Base-by-base conservation (phyloP, 2,888 invertebrate species). In the Xestia sexstrigata region DNA sequence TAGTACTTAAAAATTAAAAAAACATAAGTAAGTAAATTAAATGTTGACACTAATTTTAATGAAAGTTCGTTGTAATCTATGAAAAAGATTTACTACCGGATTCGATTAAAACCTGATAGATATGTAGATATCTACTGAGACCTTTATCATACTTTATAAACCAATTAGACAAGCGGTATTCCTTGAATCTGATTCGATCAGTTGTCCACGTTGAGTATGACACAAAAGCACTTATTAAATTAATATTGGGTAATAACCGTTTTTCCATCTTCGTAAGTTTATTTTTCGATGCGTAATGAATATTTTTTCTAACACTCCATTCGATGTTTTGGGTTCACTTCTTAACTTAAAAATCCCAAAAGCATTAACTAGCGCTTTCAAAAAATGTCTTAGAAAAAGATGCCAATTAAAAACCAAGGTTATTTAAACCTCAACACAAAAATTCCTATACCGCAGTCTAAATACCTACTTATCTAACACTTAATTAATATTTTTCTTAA, bases 261-360 rank as follows among this genome's bases (percentile, higher is more conserved):
- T 47, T 55, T 35, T 45, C 15, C 7, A 11, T 20, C 47, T 39
- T 4, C 17, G 17, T 2, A 58, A 35, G 13, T 58, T 47, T 47
- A 13, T 30, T 35, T 47, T 78, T 35, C 23, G 20, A 35, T 45
- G 17, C 26, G 15, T n/a, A 11, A 26, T 35, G 23, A 2, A 26
- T 65, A 69, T n/a, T 66, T 39, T 63, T 66, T 39, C 5, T 5
- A 60, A 72, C 63, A 20, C 73, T 81, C 81, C 79, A 79, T 81
- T 81, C 65, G 68, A 69, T 68, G 7, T 23, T 72, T 49, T 35
- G 8, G 0, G 47, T n/a, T 67, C 15, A 11, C 1, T 35, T 17
- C 11, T 20, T 39, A 23, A n/a, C 35, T 35, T 8, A 58, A n/a
- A 20, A 70, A 45, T 11, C 17, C 11, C 20, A 52, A 49, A 35